Conservation (phyloP, 2,888 invertebrate genomes). For the Rhagonycha lutea region DNA sequence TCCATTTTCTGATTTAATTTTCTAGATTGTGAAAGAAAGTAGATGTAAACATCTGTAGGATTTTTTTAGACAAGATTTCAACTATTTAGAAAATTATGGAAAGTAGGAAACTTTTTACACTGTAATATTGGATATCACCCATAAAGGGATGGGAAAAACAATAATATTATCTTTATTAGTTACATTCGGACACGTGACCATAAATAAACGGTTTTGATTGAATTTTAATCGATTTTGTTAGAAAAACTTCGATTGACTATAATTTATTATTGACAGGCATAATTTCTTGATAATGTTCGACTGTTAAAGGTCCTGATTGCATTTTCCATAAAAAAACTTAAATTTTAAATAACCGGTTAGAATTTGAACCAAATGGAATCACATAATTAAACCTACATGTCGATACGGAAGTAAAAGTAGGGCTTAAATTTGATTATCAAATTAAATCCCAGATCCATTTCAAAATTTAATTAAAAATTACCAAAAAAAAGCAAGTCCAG, state of each 20-base stretch:
- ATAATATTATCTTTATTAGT: too few relatives aligned
- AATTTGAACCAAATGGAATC: background rate
- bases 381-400: background rate
- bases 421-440: background rate
- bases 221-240: too few relatives aligned
- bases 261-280: background rate
- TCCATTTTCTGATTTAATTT: background rate
- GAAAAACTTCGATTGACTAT: too few relatives aligned
- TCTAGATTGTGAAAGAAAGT: background rate
- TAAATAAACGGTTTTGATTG: too few relatives aligned
- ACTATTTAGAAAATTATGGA: background rate
- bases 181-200: too few relatives aligned
- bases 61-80: background rate
- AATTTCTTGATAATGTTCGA: background rate
- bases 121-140: too few relatives aligned
- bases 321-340: too few relatives aligned
- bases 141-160: too few relatives aligned
- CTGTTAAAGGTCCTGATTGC: background rate
- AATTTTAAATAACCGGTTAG: background rate
- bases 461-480: background rate
- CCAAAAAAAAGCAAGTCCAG: background rate
- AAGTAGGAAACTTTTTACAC: background rate
- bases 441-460: background rate
- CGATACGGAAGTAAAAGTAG: background rate
- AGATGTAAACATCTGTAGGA: background rate